Percentiles rank a stretch among this genome's conserved stretches.
Conservation (phyloP, 2,797 vertebrate genomes). For the Liparis tanakae region DNA sequence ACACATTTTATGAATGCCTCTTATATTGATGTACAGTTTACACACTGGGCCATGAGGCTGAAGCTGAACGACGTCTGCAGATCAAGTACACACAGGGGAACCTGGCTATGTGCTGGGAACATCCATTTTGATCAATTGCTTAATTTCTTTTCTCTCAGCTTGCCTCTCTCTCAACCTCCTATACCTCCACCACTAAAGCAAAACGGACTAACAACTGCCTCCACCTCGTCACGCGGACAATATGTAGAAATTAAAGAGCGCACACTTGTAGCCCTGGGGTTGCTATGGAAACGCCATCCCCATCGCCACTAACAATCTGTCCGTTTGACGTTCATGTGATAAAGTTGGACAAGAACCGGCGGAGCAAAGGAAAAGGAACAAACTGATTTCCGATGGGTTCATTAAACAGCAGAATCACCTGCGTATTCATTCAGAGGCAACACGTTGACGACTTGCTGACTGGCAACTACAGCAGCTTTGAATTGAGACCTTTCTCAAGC, state of each 20-base stretch:
- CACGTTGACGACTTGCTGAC: constrained; percentile 1
- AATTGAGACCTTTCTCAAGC: constrained; percentile 15
- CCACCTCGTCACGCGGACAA: constrained; percentile 41
- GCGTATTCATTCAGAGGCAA: background rate
- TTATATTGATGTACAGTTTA: background rate
- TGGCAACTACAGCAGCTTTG: constrained; percentile 10
- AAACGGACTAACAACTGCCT: constrained; percentile 34
- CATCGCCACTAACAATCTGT: constrained; percentile 61
- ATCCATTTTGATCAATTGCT: constrained; percentile 18
- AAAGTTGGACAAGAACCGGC: constrained; percentile 16
- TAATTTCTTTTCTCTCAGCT: background rate
- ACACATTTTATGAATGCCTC: background rate
- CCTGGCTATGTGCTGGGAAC: constrained; percentile 10
- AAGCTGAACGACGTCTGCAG: constrained; percentile 22
- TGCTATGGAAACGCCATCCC: constrained; percentile 71
- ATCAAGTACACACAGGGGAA: constrained; percentile 33
- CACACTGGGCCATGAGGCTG: background rate
- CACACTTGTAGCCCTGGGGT: constrained; percentile 43
- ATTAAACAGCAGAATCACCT: background rate
- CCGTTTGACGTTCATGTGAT: constrained; percentile 40
- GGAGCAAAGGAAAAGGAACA: constrained; percentile 15
- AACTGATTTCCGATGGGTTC: constrained; percentile 1
- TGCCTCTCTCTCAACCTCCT: constrained; percentile 5
- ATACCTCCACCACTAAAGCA: constrained; percentile 7
- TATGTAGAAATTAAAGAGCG: constrained; percentile 45